Conservation (phyloP, 2,113 vertebrate genomes). For the Isurus oxyrinchus region DNA sequence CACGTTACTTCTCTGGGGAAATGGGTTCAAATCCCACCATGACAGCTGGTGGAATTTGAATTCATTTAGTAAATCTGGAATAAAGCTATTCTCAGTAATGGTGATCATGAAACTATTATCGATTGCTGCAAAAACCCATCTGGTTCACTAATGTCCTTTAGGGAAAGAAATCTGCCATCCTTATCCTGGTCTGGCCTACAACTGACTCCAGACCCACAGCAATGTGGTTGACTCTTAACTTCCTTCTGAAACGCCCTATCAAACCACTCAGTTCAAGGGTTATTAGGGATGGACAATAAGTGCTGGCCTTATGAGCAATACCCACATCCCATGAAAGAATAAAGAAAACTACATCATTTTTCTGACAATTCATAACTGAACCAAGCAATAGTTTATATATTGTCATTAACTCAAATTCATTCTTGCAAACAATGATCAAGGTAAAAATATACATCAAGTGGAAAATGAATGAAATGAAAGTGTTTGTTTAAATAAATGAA, state of each 20-base stretch:
- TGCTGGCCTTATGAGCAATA: not conserved
- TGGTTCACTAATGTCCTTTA: not conserved
- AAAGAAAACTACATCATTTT: not conserved
- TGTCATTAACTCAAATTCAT: not conserved
- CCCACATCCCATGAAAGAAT: not conserved
- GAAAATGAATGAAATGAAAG: not conserved
- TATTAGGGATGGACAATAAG: not conserved
- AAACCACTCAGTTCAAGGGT: not conserved
- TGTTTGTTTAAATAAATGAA: not conserved
- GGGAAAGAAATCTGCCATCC: not conserved
- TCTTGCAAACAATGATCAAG: not conserved
- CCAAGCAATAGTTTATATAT: not conserved
- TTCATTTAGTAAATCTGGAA: not conserved
- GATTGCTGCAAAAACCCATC: not conserved
- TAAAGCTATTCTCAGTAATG: not conserved
- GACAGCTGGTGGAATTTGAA: not conserved
- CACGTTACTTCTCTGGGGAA: not conserved
- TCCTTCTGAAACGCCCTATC: no score
- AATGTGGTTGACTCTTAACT: not conserved
- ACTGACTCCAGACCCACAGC: not conserved
- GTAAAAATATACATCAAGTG: not conserved
- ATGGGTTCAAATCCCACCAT: no score
- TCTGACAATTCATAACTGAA: not conserved
- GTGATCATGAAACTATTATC: not conserved
- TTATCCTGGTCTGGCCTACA: not conserved